These are phyloP conservation scores for Pogonognathellus flavescens DNA, from an alignment of 1,140 invertebrate species.

Conservation along the genomic window DNA sequence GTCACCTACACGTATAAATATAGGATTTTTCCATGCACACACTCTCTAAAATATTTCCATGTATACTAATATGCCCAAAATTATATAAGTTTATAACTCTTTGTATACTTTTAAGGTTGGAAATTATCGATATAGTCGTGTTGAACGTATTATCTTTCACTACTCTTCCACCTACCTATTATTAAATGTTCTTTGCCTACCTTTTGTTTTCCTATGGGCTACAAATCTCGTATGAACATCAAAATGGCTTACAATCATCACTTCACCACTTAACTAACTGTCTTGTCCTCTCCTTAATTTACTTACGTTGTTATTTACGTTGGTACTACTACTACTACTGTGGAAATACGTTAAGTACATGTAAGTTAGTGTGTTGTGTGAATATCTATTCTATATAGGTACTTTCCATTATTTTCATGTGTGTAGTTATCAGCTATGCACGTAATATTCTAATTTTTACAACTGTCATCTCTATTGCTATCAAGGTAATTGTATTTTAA, in stretches of 20 bases:
- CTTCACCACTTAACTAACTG: conserved; percentile 30
- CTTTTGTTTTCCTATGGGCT: too few species aligned
- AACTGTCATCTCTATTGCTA: conserved; percentile 44
- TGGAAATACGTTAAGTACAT: neutral
- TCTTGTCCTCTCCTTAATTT: conserved; percentile 39
- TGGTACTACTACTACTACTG: neutral
- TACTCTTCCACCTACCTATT: too few species aligned
- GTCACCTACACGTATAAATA: too few species aligned
- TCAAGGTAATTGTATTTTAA: conserved; percentile 42
- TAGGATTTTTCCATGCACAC: too few species aligned
- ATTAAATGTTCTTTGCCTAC: too few species aligned
- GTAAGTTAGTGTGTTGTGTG: neutral
- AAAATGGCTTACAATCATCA: conserved; percentile 26
- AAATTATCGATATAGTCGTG: too few species aligned
- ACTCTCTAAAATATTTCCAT: too few species aligned
- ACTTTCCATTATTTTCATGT: neutral
- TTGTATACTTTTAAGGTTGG: too few species aligned
- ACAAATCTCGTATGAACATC: too few species aligned
- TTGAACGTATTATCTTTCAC: too few species aligned
- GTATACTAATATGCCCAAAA: too few species aligned
- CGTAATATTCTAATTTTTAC: conserved; percentile 49
- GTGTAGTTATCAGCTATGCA: neutral
- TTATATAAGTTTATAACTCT: too few species aligned
- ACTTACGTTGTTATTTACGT: conserved; percentile 24
- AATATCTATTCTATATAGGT: neutral